Base-by-base conservation (phyloP, 1,140 invertebrate genomes). In the Hestina assimilis region DNA sequence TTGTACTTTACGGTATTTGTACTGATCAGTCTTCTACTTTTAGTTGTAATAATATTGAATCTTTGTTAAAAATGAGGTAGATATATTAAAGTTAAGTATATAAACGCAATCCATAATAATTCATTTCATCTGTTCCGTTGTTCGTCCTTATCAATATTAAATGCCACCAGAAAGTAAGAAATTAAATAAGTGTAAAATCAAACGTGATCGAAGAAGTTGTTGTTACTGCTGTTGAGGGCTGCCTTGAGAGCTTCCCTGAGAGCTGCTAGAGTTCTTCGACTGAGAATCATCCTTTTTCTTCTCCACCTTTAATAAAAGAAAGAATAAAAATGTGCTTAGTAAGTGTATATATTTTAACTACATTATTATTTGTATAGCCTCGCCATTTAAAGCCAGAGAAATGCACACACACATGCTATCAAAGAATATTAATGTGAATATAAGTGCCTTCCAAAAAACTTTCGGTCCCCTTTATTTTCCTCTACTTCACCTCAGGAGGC, bases 1-100 rank as follows among this genome's bases (percentile, higher is more conserved):
- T 46, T 63, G 48, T 57, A 63, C 43, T 58, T 41, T 57, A 83
- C 66, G 59, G 75, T 69, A 72, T 87, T 83, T 79, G 73, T 83
- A 82, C 77, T 72, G 63, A 74, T 84, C 83, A 87, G 81, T 87
- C 81, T 87, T 87, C 66, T 70, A 61, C 59, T 72, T 75, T 71
- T 61, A 67, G 63, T 60, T 71, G 65, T 61, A 64, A 63, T 43
- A 54, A 33, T 20, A 42, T 67, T 58, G 50, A 64, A 38, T 65
- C 54, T 67, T 70, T 67, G 60, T 64, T n/a, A 40, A 72, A 59
- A 72, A 69, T 79, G 81, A 84, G 83, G 81, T 84, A 84, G 81
- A 63, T 69, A 52, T 75, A 28, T 28, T 59, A 48, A 52, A 33
- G 58, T 46, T 48, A 51, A 62, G 51, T 47, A 38, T 38, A 38